These are phyloP conservation scores for Anticlea derivata DNA, from an alignment of 2,888 invertebrate species.

Conservation along the genomic window DNA sequence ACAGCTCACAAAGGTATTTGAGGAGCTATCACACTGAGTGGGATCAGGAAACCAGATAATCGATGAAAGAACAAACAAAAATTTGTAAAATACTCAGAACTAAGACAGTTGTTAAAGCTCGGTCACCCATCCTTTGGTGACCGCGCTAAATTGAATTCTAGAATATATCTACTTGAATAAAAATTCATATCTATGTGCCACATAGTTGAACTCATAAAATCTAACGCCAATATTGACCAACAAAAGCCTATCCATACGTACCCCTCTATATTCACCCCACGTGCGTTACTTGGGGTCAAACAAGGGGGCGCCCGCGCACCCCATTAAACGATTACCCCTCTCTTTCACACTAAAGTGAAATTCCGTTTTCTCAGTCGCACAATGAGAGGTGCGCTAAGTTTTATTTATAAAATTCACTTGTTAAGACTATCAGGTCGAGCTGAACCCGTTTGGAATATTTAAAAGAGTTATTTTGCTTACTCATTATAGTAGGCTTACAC, in stretches of 20 bases:
- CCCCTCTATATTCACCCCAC: constrained; percentile 28
- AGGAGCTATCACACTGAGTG: too few relatives aligned
- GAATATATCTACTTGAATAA: background rate
- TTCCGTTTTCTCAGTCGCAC: constrained; percentile 11
- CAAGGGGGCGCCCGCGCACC: constrained; percentile 51
- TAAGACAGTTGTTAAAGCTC: too few relatives aligned
- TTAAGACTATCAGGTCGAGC: constrained; percentile 21
- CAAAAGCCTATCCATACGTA: constrained; percentile 28
- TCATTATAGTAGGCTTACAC: background rate
- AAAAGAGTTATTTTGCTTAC: constrained; percentile 14
- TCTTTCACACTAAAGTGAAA: constrained; percentile 12
- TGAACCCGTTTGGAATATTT: constrained; percentile 21
- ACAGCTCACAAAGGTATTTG: too few relatives aligned
- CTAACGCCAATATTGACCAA: constrained; percentile 21
- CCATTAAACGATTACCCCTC: constrained; percentile 23
- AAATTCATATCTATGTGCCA: background rate
- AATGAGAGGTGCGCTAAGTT: constrained; percentile 12
- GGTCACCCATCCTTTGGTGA: too few relatives aligned
- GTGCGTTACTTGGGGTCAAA: constrained; percentile 41
- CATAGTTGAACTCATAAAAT: constrained; percentile 1
- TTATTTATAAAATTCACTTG: constrained; percentile 31
- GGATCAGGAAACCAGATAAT: too few relatives aligned
- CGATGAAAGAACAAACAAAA: too few relatives aligned
- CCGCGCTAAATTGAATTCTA: too few relatives aligned
- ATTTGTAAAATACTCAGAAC: too few relatives aligned